Conservation (phyloP, 2,888 invertebrate species). For the Sphecodes monilicornis region DNA sequence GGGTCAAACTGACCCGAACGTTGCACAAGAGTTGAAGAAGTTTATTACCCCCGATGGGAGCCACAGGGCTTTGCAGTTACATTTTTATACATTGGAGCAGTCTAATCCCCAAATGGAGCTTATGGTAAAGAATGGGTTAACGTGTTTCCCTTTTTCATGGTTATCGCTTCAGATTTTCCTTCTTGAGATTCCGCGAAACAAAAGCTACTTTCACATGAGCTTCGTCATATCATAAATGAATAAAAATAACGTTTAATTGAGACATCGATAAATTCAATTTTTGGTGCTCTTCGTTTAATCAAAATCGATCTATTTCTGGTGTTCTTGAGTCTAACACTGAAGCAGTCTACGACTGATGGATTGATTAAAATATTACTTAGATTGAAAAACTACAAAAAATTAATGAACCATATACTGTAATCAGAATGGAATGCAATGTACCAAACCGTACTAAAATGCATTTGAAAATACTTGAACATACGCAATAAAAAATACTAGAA, state of each 20-base stretch:
- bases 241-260: background rate
- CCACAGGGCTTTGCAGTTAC: background rate
- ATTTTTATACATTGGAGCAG: background rate
- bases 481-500: too few species aligned
- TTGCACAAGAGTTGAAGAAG: background rate
- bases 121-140: background rate
- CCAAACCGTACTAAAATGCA: too few species aligned
- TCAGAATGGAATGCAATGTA: too few species aligned
- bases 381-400: too few species aligned
- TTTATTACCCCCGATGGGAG: conserved; percentile 11
- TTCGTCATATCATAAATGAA: background rate
- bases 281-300: too few species aligned
- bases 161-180: background rate
- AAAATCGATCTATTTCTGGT: too few species aligned
- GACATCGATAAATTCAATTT: background rate
- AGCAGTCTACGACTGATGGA: too few species aligned
- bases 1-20: background rate
- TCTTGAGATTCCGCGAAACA: background rate
- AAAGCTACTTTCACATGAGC: background rate
- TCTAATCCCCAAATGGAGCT: background rate
- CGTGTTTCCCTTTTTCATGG: background rate
- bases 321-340: too few species aligned
- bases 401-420: too few species aligned
- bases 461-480: too few species aligned
- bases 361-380: too few species aligned